Percentiles rank a stretch among this genome's conserved stretches.
Conservation (phyloP, 2,113 vertebrate species). For the Ochotona curzoniae region DNA sequence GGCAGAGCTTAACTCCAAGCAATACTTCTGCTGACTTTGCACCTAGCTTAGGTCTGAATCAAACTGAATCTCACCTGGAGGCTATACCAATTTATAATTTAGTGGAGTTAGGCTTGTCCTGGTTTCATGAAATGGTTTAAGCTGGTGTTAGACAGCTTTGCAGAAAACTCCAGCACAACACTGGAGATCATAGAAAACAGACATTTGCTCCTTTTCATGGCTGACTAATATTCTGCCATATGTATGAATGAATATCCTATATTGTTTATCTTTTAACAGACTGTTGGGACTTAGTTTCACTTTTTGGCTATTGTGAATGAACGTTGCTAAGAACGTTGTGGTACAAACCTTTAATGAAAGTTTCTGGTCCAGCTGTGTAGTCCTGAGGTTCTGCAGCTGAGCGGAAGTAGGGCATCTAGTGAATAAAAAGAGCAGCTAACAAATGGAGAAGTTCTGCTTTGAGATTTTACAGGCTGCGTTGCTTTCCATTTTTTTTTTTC, state of each 20-base stretch:
- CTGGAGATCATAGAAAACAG: slow-evolving; percentile 53
- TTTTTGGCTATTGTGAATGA: background rate
- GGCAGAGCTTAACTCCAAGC: too few relatives aligned
- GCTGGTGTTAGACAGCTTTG: slow-evolving; percentile 51
- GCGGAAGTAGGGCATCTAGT: background rate
- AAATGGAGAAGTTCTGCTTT: slow-evolving; percentile 4
- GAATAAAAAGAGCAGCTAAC: background rate
- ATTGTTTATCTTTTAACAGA: background rate
- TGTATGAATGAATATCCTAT: background rate
- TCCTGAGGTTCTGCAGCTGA: background rate
- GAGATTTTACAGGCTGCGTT: background rate
- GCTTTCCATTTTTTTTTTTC: background rate
- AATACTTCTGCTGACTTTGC: background rate
- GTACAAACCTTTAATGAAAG: background rate
- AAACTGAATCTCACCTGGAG: background rate
- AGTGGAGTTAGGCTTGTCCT: background rate
- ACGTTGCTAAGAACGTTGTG: background rate
- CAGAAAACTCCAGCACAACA: background rate
- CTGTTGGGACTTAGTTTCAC: background rate
- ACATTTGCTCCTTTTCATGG: slow-evolving; percentile 7
- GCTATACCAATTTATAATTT: slow-evolving; percentile 8
- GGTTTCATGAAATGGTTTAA: slow-evolving; percentile 33
- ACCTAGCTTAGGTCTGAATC: background rate
- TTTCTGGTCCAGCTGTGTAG: background rate
- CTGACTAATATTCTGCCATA: background rate